Evolutionary conservation across 2,113 vertebrate species (phyloP).

Genomic region (Brachyhypopomus occidentalis): DNA sequence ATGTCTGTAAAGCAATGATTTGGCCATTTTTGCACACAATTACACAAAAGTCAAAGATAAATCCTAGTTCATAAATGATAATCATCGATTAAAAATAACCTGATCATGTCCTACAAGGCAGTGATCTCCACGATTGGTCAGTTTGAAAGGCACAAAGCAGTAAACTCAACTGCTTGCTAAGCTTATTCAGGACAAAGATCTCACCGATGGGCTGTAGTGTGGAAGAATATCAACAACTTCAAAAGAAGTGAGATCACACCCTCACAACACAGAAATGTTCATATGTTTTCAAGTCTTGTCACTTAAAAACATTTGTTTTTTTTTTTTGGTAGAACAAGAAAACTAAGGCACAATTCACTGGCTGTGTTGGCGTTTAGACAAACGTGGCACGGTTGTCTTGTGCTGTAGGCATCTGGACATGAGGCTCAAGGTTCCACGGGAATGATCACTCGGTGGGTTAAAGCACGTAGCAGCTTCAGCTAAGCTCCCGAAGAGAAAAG

Average conservation of each 20-base stretch:
- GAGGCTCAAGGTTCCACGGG: neutral
- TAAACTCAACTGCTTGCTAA: neutral
- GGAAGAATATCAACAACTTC: neutral
- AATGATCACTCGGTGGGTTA: neutral
- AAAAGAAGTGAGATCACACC: constrained; percentile 6
- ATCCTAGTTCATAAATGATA: neutral
- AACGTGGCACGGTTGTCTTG: neutral
- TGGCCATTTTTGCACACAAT: neutral
- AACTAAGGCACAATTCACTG: neutral
- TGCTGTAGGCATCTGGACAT: neutral
- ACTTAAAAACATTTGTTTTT: neutral
- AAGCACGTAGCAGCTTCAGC: neutral
- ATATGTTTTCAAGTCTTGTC: neutral
- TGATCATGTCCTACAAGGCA: neutral
- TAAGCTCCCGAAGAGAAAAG: no score
- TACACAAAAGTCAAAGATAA: neutral
- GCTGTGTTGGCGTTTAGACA: neutral
- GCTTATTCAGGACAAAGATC: neutral
- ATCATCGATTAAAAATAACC: neutral
- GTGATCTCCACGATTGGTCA: constrained; percentile 11
- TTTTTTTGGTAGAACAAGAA: constrained; percentile 22
- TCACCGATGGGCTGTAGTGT: constrained; percentile 1
- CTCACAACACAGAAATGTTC: constrained; percentile 5
- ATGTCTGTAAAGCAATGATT: constrained; percentile 1
- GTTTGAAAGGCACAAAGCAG: neutral